These are phyloP conservation scores for Epistrophe grossulariae DNA, from an alignment of 2,888 invertebrate genomes.

Conservation along the genomic window DNA sequence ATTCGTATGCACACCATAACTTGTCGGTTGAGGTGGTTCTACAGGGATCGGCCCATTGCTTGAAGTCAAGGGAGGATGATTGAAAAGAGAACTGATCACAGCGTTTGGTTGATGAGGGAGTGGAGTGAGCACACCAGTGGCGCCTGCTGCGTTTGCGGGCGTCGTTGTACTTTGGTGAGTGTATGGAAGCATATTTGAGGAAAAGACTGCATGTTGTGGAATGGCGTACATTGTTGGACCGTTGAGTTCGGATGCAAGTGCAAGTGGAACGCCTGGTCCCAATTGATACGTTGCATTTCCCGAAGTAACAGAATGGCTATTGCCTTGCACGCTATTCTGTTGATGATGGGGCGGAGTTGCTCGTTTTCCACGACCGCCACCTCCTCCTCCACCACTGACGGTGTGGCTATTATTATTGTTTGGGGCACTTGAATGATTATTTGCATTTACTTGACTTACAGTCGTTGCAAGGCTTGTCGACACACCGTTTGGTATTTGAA, in stretches of 20 bases:
- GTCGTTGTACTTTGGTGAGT: conserved; percentile 79
- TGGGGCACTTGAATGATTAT: conserved; percentile 73
- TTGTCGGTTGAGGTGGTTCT: conserved; percentile 78
- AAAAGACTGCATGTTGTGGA: conserved; percentile 83
- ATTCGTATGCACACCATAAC: conserved; percentile 70
- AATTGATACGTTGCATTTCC: conserved; percentile 80
- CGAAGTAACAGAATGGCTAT: conserved; percentile 63
- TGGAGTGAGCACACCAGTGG: conserved; percentile 79
- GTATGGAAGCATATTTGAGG: conserved; percentile 83
- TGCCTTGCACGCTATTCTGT: conserved; percentile 76
- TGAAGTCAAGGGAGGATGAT: conserved; percentile 75
- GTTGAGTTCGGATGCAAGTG: conserved; percentile 77
- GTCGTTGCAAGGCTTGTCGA: conserved; percentile 73
- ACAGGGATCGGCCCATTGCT: conserved; percentile 74
- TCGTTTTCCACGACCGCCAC: conserved; percentile 81
- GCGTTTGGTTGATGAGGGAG: conserved; percentile 81
- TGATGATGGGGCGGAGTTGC: conserved; percentile 79
- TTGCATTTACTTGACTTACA: conserved; percentile 71
- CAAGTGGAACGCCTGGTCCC: conserved; percentile 77
- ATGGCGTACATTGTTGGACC: conserved; percentile 82
- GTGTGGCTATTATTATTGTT: conserved; percentile 77
- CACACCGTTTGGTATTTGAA: conserved; percentile 77
- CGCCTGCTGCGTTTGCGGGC: conserved; percentile 77
- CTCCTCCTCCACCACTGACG: conserved; percentile 76
- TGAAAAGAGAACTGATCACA: conserved; percentile 82